phyloP scores from a whole-genome alignment of 2,888 invertebrate species.

The Julus scanicus region DNA sequence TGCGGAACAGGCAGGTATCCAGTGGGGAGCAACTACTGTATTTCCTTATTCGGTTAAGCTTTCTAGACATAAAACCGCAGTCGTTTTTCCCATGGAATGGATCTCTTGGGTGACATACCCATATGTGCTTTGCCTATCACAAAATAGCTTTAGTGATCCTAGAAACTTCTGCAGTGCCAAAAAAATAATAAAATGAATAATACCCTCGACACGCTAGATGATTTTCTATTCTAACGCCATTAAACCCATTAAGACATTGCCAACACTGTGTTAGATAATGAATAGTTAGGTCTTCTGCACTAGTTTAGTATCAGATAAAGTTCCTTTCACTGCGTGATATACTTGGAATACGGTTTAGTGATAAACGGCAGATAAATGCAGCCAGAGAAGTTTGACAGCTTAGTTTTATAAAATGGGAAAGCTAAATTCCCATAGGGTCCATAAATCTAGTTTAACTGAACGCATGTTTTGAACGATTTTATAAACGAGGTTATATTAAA shows the following conservation, averaged over 20 bases:
- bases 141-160: background rate
- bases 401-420: background rate
- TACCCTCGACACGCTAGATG: background rate
- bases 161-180: background rate
- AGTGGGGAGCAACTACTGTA: background rate
- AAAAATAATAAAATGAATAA: background rate
- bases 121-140: background rate
- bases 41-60: conserved; percentile 4
- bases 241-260: conserved; percentile 14
- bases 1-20: background rate
- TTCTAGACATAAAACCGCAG: background rate
- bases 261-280: background rate
- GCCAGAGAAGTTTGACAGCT: background rate
- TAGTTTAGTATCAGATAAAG: background rate
- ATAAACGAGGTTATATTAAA: background rate
- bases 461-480: background rate
- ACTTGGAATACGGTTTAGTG: background rate
- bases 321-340: background rate
- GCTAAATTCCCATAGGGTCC: background rate
- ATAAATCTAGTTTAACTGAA: background rate
- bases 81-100: background rate
- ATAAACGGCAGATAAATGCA: background rate
- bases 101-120: background rate
- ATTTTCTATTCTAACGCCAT: background rate
- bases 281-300: background rate